Evolutionary conservation across 2,797 vertebrate species (phyloP).

Genomic region (Staurois parvus): DNA sequence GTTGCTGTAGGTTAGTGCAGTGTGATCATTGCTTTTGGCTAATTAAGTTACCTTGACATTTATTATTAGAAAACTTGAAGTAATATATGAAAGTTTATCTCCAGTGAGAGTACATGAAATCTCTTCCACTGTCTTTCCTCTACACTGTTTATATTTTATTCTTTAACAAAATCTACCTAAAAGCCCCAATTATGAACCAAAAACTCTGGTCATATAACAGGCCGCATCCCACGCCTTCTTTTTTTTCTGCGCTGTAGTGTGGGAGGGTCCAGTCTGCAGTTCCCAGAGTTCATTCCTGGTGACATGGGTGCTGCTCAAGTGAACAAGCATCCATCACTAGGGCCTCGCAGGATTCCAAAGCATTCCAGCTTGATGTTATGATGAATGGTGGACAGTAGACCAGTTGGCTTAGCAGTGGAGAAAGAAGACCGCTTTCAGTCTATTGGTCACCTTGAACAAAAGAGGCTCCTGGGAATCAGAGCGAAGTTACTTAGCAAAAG

Average conservation of each 20-base stretch:
- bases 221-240: neutral
- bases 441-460: too few relatives aligned
- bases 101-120: neutral
- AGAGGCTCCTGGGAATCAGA: too few relatives aligned
- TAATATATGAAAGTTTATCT: neutral
- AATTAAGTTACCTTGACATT: neutral
- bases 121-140: neutral
- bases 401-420: too few relatives aligned
- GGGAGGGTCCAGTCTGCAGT: too few relatives aligned
- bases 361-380: too few relatives aligned
- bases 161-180: neutral
- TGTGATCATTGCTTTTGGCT: neutral
- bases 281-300: too few relatives aligned
- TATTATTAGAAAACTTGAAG: neutral
- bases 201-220: neutral
- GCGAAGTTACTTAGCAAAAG: neutral
- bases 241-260: too few relatives aligned
- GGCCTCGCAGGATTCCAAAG: too few relatives aligned
- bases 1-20: neutral
- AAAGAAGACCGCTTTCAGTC: too few relatives aligned
- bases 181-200: neutral
- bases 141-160: neutral
- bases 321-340: too few relatives aligned
- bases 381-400: too few relatives aligned
- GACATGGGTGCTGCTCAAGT: too few relatives aligned